Conservation (phyloP, 1,140 invertebrate species). For the Listronotus oregonensis region DNA sequence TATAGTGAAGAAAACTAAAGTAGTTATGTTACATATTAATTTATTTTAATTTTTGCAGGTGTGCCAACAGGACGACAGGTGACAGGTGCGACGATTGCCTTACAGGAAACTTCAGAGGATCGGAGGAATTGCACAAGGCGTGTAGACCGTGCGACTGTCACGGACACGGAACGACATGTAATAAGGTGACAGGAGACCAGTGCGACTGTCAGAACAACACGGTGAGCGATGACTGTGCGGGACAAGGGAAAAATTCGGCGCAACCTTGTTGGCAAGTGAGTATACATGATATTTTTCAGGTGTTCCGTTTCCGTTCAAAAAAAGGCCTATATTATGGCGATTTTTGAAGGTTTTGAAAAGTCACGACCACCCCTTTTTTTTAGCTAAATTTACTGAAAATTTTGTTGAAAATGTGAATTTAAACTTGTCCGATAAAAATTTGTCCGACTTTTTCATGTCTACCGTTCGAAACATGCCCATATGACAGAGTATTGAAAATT, state of each 20-base stretch:
- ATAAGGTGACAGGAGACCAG: slow-evolving; percentile 88
- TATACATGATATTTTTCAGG: background rate
- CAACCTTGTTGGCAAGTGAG: slow-evolving; percentile 77
- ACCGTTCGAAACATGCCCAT: too few relatives aligned
- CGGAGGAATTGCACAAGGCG: slow-evolving; percentile 72
- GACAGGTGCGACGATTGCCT: slow-evolving; percentile 84
- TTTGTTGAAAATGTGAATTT: too few relatives aligned
- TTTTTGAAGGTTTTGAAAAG: too few relatives aligned
- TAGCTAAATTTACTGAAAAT: too few relatives aligned
- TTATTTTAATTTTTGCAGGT: slow-evolving; percentile 56
- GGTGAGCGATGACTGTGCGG: slow-evolving; percentile 82
- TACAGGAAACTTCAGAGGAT: slow-evolving; percentile 78
- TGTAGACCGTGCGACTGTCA: slow-evolving; percentile 87
- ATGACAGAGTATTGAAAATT: too few relatives aligned
- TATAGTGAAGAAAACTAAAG: too few relatives aligned
- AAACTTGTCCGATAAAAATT: too few relatives aligned
- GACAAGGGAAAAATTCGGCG: slow-evolving; percentile 70
- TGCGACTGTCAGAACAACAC: slow-evolving; percentile 96
- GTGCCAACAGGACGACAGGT: slow-evolving; percentile 84
- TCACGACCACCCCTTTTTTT: too few relatives aligned
- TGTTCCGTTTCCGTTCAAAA: too few relatives aligned
- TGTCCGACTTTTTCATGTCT: too few relatives aligned
- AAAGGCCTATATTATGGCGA: too few relatives aligned
- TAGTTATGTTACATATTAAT: too few relatives aligned
- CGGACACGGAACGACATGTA: slow-evolving; percentile 89